Evolutionary conservation across 2,888 invertebrate genomes (phyloP), one percentile per base, ranked within the genome.

Genomic region (Pilophorus perplexus): DNA sequence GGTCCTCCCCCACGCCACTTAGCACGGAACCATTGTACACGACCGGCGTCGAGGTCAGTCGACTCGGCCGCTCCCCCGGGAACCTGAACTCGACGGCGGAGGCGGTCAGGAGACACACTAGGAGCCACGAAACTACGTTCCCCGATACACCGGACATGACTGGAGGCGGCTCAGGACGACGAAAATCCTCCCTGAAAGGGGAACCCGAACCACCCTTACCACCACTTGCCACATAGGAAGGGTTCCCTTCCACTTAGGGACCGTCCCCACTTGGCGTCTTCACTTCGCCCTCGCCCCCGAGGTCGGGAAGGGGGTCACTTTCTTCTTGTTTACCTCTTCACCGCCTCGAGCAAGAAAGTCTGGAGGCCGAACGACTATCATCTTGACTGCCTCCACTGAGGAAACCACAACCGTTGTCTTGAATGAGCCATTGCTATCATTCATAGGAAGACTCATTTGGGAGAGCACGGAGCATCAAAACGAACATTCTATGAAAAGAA

Each of bases 21-120:
- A 46, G 46, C 10, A 12, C 27, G 27, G 3, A 25, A 18, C 27
- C 27, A 28, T 14, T 52, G 23, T 25, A n/a, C n/a, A n/a, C 20
- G 22, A 20, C 22, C 10, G 22, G 8, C 16, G 27, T 14, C 59
- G 38, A 23, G 33, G 59, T 23, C 54, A 42, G 25, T 6, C 27
- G 40, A 8, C 16, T 27, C 28, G 64, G 42, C 8, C 52, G 42
- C 28, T 68, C 68, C 23, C 68, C 68, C 14, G 68, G 68, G 44
- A 68, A 68, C 33, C 68, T 46, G 37, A 68, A 64, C 59, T 68
- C 68, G 57, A 68, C 54, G 20, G 64, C 38, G 64, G 33, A 52
- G 38, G 48, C 22, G 20, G 40, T 42, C 2, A 62, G 28, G 46
- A 62, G 33, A 4, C 18, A 6, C 38, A 54, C 38, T 4, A 52